Evolutionary conservation across 2,888 invertebrate genomes (phyloP), one percentile per base, ranked within the genome.

Genomic region (Oscheius sp.): DNA sequence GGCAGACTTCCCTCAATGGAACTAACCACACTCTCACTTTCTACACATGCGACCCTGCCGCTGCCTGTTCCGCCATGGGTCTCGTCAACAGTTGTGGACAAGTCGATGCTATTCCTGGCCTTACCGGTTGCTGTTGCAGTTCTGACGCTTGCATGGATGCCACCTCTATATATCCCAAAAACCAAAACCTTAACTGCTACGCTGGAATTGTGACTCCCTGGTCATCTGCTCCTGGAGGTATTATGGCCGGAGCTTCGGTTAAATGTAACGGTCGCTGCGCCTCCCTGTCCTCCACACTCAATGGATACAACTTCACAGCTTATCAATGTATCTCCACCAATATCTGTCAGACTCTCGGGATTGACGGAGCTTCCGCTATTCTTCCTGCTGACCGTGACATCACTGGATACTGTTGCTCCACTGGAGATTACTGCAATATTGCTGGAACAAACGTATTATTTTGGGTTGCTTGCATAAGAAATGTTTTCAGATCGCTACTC

Each of bases 111-210:
- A 76, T 78, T 42, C 77, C 79, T 42, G 76, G 77, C 74, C 72
- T 82, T 47, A 76, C 76, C 48, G 80, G 76, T 55, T 82, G 82
- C 70, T 82, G 82, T 59, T 82, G 82, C 57, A 71, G 76, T 73
- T 71, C 76, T 33, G 78, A 79, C 57, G 80, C 74, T 35, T 82
- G 82, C 53, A 62, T 82, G 29, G 79, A 79, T 51, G 76, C 79
- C n/a, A 66, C 21, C 29, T 21, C n/a, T 53, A 74, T 81, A 47
- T 76, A 77, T 62, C 82, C 80, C 59, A 76, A 37, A 50, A 73
- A 76, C 11, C 78, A 79, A 73, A 74, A 76, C 55, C 76, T 82
- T 65, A 79, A 77, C 50, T 82, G 82, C 74, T 82, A 77, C 74
- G 82, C 79, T 48, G 82, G 82, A 65, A 37, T 79, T 47, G 77